Base-by-base conservation (phyloP, 1,140 invertebrate species). In the Akabosia matsudoensis region DNA sequence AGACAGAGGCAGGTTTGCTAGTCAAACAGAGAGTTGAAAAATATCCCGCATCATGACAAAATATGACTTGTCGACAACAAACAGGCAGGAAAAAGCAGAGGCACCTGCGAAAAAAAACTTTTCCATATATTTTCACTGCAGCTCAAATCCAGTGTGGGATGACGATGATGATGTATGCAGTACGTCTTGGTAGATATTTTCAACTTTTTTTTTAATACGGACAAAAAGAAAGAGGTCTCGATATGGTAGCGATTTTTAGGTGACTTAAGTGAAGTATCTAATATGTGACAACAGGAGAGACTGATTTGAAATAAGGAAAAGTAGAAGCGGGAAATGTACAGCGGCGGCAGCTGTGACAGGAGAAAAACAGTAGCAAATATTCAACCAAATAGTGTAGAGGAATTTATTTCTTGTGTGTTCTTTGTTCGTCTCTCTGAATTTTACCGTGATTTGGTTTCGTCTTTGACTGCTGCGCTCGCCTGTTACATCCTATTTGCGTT, bases 331-430 rank as follows among this genome's bases (percentile, higher is more conserved):
- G 18, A 45, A 45, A 45, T 10, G 37, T 7, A 45, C 37, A 71
- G 76, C 76, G 76, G 61, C 51, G 74, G 76, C 76, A 78, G 76
- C 76, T 78, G 76, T 78, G 76, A 78, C 76, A 75, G 72, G 56
- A 71, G 70, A 45, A 72, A 75, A 76, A 14, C 67, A 72, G 51
- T 28, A 73, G 75, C 67, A 76, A 70, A 56, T 67, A 67, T 67
- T 24, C 28, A 67, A 67, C 28, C 26, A 7, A 67, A 67, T n/a
- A n/a, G n/a, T n/a, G 61, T 30, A 61, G 54, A 61, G 54, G 24
- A n/a, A n/a, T n/a, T n/a, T n/a, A 13, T 67, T 67, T 67, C 31
- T 67, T 30, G n/a, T 67, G 61, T 67, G 61, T 67, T 28, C 3
- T 67, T 31, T 31, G 61, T 28, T 67, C 7, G 54, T 7, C 54